Conservation (phyloP, 2,797 vertebrate genomes). For the Propithecus deckenii region DNA sequence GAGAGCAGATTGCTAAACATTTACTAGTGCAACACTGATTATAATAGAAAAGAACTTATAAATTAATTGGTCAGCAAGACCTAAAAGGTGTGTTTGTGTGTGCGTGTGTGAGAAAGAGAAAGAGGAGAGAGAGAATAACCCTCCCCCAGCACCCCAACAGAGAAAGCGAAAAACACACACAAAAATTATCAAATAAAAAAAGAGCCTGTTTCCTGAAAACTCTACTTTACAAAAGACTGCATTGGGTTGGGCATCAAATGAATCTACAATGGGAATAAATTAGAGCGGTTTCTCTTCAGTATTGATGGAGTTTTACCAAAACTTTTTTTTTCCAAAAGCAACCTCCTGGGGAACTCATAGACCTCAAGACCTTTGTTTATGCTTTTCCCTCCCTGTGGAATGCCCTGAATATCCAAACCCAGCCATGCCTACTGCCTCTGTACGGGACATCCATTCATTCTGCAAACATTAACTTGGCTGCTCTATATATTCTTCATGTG, state of each 20-base stretch:
- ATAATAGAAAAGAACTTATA: slow-evolving; percentile 3
- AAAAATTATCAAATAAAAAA: neutral
- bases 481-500: neutral
- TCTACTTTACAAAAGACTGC: neutral
- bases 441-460: neutral
- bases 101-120: neutral
- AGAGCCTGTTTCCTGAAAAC: neutral
- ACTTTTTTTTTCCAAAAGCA: neutral
- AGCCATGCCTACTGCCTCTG: neutral
- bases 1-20: slow-evolving; percentile 6
- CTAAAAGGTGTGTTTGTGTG: neutral
- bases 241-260: neutral
- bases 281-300: neutral
- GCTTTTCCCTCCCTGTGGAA: neutral
- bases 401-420: neutral
- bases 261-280: neutral
- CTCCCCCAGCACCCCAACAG: neutral
- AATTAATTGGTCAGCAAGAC: slow-evolving; percentile 32
- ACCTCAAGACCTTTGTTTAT: neutral
- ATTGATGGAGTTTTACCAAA: neutral
- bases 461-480: neutral
- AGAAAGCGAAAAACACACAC: neutral
- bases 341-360: neutral
- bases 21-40: neutral
- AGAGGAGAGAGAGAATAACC: neutral